These are phyloP conservation scores for Malaclemys terrapin DNA, from an alignment of 2,113 vertebrate species.

Conservation along the genomic window DNA sequence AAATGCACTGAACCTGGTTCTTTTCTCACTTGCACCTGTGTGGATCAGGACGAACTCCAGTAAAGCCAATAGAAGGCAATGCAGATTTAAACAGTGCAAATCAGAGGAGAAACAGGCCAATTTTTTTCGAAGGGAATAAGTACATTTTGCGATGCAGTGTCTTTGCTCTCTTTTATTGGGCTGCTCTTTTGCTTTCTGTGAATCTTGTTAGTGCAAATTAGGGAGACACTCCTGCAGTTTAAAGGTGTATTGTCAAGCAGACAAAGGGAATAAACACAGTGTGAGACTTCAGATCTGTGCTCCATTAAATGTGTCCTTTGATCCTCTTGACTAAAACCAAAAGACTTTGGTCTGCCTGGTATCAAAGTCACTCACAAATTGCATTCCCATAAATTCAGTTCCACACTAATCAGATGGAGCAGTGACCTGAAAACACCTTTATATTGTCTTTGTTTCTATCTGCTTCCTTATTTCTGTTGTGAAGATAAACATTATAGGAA, in stretches of 20 bases:
- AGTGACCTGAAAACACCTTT: conserved; percentile 40
- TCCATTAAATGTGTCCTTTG: conserved; percentile 53
- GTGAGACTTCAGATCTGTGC: conserved; percentile 60
- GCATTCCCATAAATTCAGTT: conserved; percentile 17
- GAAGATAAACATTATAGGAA: conserved; percentile 37
- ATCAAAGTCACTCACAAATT: conserved; percentile 41
- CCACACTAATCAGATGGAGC: conserved; percentile 18
- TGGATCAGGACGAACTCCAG: not conserved
- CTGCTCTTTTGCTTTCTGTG: conserved; percentile 24
- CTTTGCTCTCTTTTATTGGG: not conserved
- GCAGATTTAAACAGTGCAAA: not conserved
- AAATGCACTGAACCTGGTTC: not conserved
- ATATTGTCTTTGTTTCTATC: conserved; percentile 50
- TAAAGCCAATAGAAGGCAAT: not conserved
- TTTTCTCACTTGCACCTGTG: not conserved
- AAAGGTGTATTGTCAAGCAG: not conserved
- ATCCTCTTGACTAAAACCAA: conserved; percentile 10
- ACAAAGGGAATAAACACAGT: conserved; percentile 57
- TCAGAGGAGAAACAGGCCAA: not conserved
- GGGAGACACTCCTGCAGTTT: conserved; percentile 16
- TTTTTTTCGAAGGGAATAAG: not conserved
- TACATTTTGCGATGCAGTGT: not conserved
- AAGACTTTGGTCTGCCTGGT: conserved; percentile 33
- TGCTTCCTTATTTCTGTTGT: conserved; percentile 27
- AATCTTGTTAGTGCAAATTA: conserved; percentile 63